These are phyloP conservation scores for Erythrolamprus reginae DNA, from an alignment of 2,113 vertebrate genomes.

Conservation along the genomic window DNA sequence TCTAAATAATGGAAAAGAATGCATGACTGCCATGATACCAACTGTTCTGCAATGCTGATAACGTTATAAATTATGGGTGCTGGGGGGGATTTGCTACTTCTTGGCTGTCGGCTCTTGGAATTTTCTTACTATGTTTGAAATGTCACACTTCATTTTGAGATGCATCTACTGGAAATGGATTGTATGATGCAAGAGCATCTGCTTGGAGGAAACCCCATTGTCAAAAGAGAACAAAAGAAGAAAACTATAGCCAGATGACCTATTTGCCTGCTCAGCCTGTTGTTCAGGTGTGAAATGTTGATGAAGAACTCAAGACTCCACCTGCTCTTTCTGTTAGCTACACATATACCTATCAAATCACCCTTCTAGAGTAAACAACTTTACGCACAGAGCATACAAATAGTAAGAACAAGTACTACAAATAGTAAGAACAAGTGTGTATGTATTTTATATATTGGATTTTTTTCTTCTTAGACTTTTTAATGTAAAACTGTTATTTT, in stretches of 20 bases:
- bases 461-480: too few relatives aligned
- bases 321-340: neutral
- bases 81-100: neutral
- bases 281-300: neutral
- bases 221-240: neutral
- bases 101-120: neutral
- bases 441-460: too few relatives aligned
- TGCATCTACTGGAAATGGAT: neutral
- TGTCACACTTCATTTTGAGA: neutral
- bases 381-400: neutral
- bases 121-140: neutral
- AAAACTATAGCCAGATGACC: neutral
- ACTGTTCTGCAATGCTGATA: neutral
- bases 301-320: neutral
- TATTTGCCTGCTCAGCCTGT: neutral
- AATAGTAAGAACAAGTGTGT: too few relatives aligned
- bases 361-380: neutral
- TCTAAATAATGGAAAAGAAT: neutral
- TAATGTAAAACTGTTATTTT: too few relatives aligned
- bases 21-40: neutral
- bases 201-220: neutral
- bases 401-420: neutral
- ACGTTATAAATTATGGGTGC: neutral
- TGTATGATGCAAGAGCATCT: neutral
- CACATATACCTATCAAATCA: neutral